These are phyloP conservation scores for Alviniconcha strummeri DNA, from an alignment of 2,888 invertebrate genomes.

Conservation along the genomic window DNA sequence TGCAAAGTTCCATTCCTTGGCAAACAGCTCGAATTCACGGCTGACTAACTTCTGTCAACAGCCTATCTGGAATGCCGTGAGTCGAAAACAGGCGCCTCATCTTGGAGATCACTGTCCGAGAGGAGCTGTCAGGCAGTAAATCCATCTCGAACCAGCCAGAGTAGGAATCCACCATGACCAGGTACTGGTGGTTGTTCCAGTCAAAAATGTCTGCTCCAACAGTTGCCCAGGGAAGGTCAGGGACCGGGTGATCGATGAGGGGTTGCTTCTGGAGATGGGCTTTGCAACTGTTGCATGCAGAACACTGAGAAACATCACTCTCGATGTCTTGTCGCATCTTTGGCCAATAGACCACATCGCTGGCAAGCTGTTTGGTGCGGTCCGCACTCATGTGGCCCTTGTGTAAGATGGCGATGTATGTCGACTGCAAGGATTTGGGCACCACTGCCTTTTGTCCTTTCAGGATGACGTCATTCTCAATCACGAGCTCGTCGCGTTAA, in stretches of 20 bases:
- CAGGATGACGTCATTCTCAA: conserved; percentile 16
- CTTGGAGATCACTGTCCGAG: background rate
- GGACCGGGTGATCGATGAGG: conserved; percentile 5
- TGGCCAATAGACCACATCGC: background rate
- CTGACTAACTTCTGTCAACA: background rate
- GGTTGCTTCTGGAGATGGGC: conserved; percentile 3
- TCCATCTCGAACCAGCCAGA: conserved; percentile 9
- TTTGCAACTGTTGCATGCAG: conserved; percentile 8
- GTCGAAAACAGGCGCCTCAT: background rate
- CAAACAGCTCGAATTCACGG: background rate
- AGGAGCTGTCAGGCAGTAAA: background rate
- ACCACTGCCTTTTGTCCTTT: conserved; percentile 10
- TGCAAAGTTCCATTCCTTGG: conserved; percentile 6
- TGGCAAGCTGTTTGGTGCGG: background rate
- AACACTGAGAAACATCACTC: conserved; percentile 2
- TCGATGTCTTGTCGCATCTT: conserved; percentile 18
- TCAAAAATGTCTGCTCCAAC: background rate
- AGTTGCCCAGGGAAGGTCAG: background rate
- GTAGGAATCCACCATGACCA: background rate
- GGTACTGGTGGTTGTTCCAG: conserved; percentile 6
- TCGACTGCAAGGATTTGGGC: background rate
- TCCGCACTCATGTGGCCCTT: background rate
- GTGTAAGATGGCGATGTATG: background rate
- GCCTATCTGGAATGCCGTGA: too few species aligned
- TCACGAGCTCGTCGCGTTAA: conserved; percentile 24